Evolutionary conservation across 2,888 invertebrate species (phyloP).

Genomic region (Empis livida): DNA sequence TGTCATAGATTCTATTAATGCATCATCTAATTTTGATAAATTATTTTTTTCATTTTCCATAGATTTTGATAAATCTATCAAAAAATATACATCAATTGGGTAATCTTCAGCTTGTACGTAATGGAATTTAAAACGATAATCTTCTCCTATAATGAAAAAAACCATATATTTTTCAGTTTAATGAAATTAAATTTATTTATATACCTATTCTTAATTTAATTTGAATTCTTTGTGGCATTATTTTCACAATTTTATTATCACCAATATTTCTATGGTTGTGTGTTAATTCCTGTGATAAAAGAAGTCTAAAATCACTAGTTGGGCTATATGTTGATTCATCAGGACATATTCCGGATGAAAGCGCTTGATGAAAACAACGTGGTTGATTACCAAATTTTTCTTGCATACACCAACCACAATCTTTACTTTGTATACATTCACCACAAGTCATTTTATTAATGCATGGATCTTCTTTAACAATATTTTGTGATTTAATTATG

Average conservation of each 20-base stretch:
- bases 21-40: slow-evolving; percentile 61
- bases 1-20: slow-evolving; percentile 66
- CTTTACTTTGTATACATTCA: slow-evolving; percentile 67
- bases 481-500: background rate
- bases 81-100: slow-evolving; percentile 90
- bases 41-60: slow-evolving; percentile 94
- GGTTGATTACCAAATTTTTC: slow-evolving; percentile 33
- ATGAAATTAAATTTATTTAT: slow-evolving; percentile 14
- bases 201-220: slow-evolving; percentile 59
- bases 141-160: slow-evolving; percentile 43
- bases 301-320: slow-evolving; percentile 37
- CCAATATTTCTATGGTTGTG: slow-evolving; percentile 23
- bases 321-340: slow-evolving; percentile 53
- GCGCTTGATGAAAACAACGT: slow-evolving; percentile 43
- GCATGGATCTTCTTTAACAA: slow-evolving; percentile 39
- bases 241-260: background rate
- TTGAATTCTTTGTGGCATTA: slow-evolving; percentile 50
- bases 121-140: slow-evolving; percentile 50
- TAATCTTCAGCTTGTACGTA: slow-evolving; percentile 79
- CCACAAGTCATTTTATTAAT: slow-evolving; percentile 66
- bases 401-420: slow-evolving; percentile 67
- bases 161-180: background rate
- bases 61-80: slow-evolving; percentile 93
- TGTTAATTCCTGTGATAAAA: slow-evolving; percentile 36
- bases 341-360: slow-evolving; percentile 42